Evolutionary conservation across 2,888 invertebrate species (phyloP), one percentile per base, ranked within the genome.

Genomic region (Micropterix aruncella): DNA sequence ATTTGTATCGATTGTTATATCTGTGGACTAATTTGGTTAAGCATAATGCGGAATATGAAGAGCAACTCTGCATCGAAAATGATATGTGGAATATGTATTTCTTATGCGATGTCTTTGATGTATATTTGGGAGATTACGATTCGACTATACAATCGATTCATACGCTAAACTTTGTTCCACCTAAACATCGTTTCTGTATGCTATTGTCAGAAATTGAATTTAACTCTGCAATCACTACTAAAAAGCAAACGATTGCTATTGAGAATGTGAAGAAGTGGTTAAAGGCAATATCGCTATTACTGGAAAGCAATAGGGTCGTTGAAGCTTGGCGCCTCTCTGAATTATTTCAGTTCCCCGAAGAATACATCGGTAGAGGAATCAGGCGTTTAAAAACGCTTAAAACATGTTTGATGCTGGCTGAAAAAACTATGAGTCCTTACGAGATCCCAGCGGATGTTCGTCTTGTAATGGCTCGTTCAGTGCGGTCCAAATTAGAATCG

Each of bases 371-470:
- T 42, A 56, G 65, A 40, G 57, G 60, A 3, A 62, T 64, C 0
- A 68, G 67, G 44, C 69, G 70, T 0, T 65, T 80, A 36, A 73
- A 77, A 54, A 70, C 79, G 37, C 55, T 81, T 40, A 68, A 77
- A 56, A 66, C 80, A 2, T 80, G 79, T 50, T 62, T 77, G 50
- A 73, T 70, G 54, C 57, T 83, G 43, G 82, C 80, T 0, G 82
- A 83, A 57, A 77, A 77, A 2, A 63, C 71, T 3, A 63, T 75
- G 36, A 65, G 70, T 37, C 80, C 80, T 0, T 73, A 76, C 53
- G 74, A 80, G 46, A 58, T 86, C 51, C 78, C 77, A 2, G 66
- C 71, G 40, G 78, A 83, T 54, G 74, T 85, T 55, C 71, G 79
- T 42, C 62, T 75, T 44, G 62, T 83, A 5, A 68, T 70, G 38